Evolutionary conservation across 2,113 vertebrate species (phyloP).

Genomic region (Anser brachyrhynchus): DNA sequence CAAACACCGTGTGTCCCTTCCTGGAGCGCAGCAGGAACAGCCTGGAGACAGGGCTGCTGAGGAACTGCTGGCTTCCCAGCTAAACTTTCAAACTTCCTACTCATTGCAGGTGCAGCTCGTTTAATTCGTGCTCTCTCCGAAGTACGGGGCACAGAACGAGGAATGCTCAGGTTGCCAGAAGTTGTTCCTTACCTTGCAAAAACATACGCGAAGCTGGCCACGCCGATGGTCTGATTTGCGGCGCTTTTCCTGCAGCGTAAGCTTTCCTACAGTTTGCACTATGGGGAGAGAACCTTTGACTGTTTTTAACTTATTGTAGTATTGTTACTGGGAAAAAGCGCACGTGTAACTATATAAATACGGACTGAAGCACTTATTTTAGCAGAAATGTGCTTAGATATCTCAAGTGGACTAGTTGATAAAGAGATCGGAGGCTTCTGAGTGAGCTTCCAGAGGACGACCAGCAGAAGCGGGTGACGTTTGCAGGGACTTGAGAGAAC

Average conservation of each 20-base stretch:
- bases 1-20: not conserved
- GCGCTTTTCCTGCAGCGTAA: fast-evolving
- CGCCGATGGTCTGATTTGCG: not conserved
- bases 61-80: not conserved
- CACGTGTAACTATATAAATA: fast-evolving
- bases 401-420: fast-evolving
- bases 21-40: not conserved
- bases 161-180: fast-evolving
- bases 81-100: fast-evolving
- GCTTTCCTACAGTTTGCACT: not conserved
- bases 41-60: not conserved
- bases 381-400: fast-evolving
- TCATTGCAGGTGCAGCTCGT: fast-evolving
- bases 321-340: not conserved
- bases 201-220: fast-evolving
- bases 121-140: fast-evolving
- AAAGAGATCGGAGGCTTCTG: not conserved
- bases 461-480: not conserved
- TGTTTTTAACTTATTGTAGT: fast-evolving
- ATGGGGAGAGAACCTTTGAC: not conserved
- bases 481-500: not conserved
- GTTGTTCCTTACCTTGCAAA: not conserved
- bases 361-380: fast-evolving
- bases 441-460: not conserved
- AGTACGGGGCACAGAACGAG: fast-evolving